Percentiles rank a stretch among this genome's conserved stretches.
Conservation (phyloP, 2,797 vertebrate genomes). For the Argentina silus region DNA sequence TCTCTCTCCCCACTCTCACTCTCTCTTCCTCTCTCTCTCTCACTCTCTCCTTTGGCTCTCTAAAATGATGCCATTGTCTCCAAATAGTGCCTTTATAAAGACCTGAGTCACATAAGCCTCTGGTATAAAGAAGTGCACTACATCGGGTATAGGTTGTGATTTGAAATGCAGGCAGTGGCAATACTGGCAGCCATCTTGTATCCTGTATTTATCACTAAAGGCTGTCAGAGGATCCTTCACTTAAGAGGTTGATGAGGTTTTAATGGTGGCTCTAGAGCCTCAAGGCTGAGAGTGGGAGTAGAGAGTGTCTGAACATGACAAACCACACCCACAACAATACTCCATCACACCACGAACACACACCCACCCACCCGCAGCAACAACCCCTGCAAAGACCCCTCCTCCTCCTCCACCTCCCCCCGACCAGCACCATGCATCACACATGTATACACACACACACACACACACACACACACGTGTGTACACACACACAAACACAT, state of each 20-base stretch:
- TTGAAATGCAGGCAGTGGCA: neutral
- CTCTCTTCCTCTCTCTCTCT: conserved; percentile 18
- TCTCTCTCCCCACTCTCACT: conserved; percentile 63
- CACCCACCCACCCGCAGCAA: conserved; percentile 52
- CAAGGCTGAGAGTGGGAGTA: conserved; percentile 67
- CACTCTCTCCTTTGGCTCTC: neutral
- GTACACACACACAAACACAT: conserved; percentile 17
- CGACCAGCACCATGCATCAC: conserved; percentile 61
- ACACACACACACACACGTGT: conserved; percentile 51
- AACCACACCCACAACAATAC: conserved; percentile 68
- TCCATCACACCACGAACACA: conserved; percentile 59
- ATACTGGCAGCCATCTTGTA: neutral
- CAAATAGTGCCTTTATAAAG: too few species aligned
- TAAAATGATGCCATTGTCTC: too few species aligned
- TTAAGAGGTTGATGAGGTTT: too few species aligned
- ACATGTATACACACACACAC: conserved; percentile 45
- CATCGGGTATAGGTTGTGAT: neutral
- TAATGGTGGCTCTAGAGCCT: neutral
- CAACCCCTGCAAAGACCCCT: conserved; percentile 25
- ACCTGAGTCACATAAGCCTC: neutral
- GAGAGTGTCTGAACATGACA: conserved; percentile 64
- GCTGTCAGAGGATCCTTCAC: too few species aligned
- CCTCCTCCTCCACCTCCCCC: conserved; percentile 47
- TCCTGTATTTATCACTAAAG: neutral
- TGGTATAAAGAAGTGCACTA: neutral